Conservation (phyloP, 2,888 invertebrate species). For the Noctua fimbriata region DNA sequence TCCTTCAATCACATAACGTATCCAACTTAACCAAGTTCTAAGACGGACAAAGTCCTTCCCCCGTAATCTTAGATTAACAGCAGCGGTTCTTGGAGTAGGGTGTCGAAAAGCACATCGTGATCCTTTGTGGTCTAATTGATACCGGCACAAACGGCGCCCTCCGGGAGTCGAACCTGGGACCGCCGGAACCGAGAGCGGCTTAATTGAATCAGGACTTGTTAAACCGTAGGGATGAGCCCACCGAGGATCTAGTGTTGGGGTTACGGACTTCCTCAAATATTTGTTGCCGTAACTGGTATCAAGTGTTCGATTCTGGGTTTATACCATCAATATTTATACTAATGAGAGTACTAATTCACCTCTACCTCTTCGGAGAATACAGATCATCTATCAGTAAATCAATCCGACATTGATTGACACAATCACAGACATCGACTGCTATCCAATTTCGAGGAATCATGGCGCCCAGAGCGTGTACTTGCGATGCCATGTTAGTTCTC, state of each 20-base stretch:
- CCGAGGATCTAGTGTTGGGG: background rate
- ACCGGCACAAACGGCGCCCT: constrained; percentile 27
- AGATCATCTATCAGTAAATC: background rate
- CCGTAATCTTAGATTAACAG: constrained; percentile 42
- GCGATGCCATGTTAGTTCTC: no score
- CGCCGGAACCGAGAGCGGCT: constrained; percentile 25
- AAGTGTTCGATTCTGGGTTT: no score
- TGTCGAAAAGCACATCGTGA: constrained; percentile 47
- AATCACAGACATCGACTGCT: background rate
- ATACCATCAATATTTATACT: background rate
- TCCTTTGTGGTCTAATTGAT: constrained; percentile 50
- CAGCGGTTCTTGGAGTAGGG: constrained; percentile 12
- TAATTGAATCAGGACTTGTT: constrained; percentile 38
- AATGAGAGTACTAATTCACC: background rate
- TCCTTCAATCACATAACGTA: no score
- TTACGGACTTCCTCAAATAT: background rate
- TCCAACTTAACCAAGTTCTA: background rate
- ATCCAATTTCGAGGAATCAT: background rate
- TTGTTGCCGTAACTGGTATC: background rate
- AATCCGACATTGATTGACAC: background rate
- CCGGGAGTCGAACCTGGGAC: constrained; percentile 15
- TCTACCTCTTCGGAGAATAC: background rate
- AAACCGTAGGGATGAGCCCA: constrained; percentile 1
- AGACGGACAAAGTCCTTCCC: background rate
- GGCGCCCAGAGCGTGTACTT: background rate